Base-by-base conservation (phyloP, 2,113 vertebrate species). In the Chloropsis cyanopogon region DNA sequence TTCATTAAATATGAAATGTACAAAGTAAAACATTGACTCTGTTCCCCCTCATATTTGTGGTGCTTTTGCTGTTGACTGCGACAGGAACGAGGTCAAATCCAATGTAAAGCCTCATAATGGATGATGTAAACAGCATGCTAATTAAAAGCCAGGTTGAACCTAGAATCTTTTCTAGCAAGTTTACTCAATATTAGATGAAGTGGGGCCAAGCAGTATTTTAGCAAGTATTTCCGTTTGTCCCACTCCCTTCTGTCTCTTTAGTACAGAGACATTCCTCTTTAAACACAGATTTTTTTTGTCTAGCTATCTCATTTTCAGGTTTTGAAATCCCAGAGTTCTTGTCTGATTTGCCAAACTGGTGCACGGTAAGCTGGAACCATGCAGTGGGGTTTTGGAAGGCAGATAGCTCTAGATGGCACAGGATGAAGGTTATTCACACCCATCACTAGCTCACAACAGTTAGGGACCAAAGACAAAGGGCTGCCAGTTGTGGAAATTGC, bases 71-170 rank as follows among this genome's bases (percentile, higher is more conserved):
- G 90, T 95, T 91, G 64, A 35, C 90, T 95, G 92, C 3, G n/a
- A 72, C 35, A 61, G 92, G 37, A 95, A 44, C 3, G 31, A 64
- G 72, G 71, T 94, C 60, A 57, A 91, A 78, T 88, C 59, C 79
- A 77, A 88, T 92, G 84, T 39, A 90, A 92, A 92, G 64, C 65
- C 33, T 78, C 66, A 59, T 91, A 89, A 90, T 16, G 86, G 91
- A 90, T 70, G 97, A 97, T 97, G 91, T 98, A 98, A 98, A 98
- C 96, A 97, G 86, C 95, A 94, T 94, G 90, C 97, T 96, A 93
- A 97, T 98, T 97, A 95, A 95, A 95, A 97, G 91, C 96, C 90
- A 95, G 87, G 95, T 97, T 96, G 82, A 97, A 90, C 73, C 90
- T 91, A 96, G 96, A 97, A 92, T 90, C 49, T 93, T 86, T 89